Base-by-base conservation (phyloP, 2,797 vertebrate species). In the Hipposideros larvatus region DNA sequence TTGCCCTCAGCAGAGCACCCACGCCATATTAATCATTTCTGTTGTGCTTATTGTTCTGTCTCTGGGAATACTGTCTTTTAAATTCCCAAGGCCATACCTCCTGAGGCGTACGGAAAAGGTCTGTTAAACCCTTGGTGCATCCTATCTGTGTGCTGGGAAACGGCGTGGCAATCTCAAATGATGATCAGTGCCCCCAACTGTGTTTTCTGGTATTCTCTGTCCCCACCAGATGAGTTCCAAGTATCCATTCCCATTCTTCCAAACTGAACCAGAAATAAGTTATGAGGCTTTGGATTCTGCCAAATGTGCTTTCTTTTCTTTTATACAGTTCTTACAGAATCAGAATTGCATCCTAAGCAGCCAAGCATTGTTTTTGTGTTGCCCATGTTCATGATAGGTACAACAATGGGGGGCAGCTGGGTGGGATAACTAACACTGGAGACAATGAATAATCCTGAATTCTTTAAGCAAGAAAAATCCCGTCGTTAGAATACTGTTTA, bases 1-100 rank as follows among this genome's bases (percentile, higher is more conserved):
- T 78, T 84, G 24, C 24, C n/a, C 19, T 94, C 48, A 34, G 84
- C 71, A 22, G 68, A 92, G 26, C 63, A 94, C 28, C 57, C 37
- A 90, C 15, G n/a, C 43, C 28, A 0, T 85, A 11, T 46, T 78
- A 68, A 89, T 82, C 65, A 68, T 92, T 94, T 65, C 83, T 90
- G 14, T 74, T 77, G 16, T 63, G 37, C 73, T 89, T 75, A 68
- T 63, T 75, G 73, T 46, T 92, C n/a, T 55, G 86, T 94, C 53
- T 87, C 78, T 96, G 84, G 94, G 96, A 97, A 96, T 95, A 87
- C 53, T 71, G 37, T 87, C 68, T 77, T 97, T 94, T 88, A 84
- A 96, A 86, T 92, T 91, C 94, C 91, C 95, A n/a, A 87, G 61
- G 73, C 51, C 28, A 0, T 70, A 43, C 43, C 77, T 88, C 66